Evolutionary conservation across 2,797 vertebrate genomes (phyloP), one percentile per base, ranked within the genome.

Genomic region (Pristis pectinata): DNA sequence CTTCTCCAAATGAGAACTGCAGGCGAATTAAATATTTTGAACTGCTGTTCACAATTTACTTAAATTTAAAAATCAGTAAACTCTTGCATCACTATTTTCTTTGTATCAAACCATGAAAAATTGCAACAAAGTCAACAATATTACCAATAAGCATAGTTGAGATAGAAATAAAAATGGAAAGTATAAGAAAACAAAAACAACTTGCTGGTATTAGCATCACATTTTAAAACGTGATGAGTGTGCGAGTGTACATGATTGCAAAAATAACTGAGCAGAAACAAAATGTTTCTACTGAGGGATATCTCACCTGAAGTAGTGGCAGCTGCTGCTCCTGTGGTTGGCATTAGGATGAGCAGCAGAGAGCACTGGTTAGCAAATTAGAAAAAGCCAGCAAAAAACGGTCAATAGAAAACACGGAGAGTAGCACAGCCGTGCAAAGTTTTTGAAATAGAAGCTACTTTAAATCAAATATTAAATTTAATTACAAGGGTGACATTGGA

Each of bases 311-410:
- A 94, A 41, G 92, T 67, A 76, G 44, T n/a, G 49, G 67, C 70
- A 56, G 92, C 92, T 94, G 92, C 92, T 94, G 92, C 92, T 94
- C 92, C 92, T 94, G 92, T 94, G 92, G 92, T 94, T 94, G 70
- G 92, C 92, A 76, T 76, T 53, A 74, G 92, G 44, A 49, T 34
- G 64, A 76, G 92, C 92, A 94, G 92, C 92, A 94, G 92, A 94
- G 92, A 94, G 92, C 41, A 94, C 13, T 76, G 92, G 67, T 94
- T 94, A 94, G 92, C 44, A 94, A 94, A 10, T 27, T 93, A 70
- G 34, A 93, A 37, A 92, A 94, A 67, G 22, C 92, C 92, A 94
- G 41, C 22, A 92, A 74, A 93, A 76, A 53, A 74, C 49, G 2
- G 41, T 53, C 70, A 74, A 91, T 24, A 67, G 61, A 27, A 8